Percentiles rank a stretch among this genome's conserved stretches.
Evolutionary conservation across 1,140 invertebrate species (phyloP).

Genomic region (Macrosteles quadrilineatus): DNA sequence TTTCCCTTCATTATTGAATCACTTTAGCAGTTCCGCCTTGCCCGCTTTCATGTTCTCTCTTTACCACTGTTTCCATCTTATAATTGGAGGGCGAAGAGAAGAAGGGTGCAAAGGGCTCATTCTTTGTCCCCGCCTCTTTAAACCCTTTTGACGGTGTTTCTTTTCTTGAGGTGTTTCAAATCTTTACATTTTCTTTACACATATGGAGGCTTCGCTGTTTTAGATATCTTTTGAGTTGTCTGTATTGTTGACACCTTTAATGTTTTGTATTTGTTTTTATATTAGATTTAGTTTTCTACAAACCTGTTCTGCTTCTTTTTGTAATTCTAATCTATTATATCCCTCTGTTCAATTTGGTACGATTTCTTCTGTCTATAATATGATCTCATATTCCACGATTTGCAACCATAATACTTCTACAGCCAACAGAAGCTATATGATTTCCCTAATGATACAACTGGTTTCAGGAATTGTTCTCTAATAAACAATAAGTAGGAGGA

Average conservation of each 20-base stretch:
- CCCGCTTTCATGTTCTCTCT: neutral
- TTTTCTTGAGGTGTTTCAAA: neutral
- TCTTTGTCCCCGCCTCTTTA: neutral
- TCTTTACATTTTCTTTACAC: neutral
- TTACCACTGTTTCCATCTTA: slow-evolving; percentile 3
- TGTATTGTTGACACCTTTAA: neutral
- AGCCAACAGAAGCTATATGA: too few species aligned
- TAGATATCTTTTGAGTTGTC: neutral
- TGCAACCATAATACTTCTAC: too few species aligned
- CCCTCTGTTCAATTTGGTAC: too few species aligned
- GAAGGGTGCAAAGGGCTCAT: neutral
- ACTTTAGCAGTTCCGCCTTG: slow-evolving; percentile 15
- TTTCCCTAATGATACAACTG: too few species aligned
- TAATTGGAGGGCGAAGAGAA: neutral
- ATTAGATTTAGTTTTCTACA: too few species aligned
- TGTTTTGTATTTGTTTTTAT: neutral
- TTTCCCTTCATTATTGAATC: slow-evolving; percentile 23
- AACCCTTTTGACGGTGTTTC: neutral
- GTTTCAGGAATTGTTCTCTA: too few species aligned
- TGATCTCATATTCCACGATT: too few species aligned
- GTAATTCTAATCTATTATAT: too few species aligned
- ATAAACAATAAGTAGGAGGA: too few species aligned
- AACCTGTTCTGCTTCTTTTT: too few species aligned
- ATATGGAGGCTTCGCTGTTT: neutral
- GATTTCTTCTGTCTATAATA: too few species aligned